These are phyloP conservation scores for Drosophila dives DNA, from an alignment of 2,888 invertebrate genomes.

Conservation along the genomic window DNA sequence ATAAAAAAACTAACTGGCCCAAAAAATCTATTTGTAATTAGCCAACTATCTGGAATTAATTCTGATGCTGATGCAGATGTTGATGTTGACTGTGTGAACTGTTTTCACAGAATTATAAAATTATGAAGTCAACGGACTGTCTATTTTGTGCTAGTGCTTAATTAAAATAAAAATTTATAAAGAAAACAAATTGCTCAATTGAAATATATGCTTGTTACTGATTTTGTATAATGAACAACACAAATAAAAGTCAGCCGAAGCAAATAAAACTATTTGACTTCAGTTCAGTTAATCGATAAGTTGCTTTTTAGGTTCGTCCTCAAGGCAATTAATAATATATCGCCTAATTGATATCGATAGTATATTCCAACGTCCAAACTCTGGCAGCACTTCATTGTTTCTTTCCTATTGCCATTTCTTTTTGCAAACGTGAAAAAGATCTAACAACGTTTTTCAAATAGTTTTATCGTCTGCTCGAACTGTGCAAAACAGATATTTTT, in stretches of 20 bases:
- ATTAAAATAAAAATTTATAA: constrained; percentile 56
- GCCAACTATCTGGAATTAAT: background rate
- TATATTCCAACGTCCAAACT: background rate
- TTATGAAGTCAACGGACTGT: constrained; percentile 10
- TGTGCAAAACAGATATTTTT: background rate
- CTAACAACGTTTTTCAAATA: background rate
- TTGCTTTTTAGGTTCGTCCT: background rate
- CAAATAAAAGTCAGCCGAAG: background rate
- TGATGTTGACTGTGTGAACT: background rate
- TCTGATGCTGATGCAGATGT: background rate
- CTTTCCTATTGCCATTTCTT: background rate
- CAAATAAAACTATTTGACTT: background rate
- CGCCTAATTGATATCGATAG: background rate
- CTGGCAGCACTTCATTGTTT: constrained; percentile 8
- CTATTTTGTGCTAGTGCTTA: constrained; percentile 49
- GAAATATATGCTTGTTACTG: background rate
- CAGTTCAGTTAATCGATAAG: background rate
- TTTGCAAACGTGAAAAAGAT: background rate
- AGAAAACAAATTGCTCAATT: background rate
- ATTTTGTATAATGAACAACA: background rate
- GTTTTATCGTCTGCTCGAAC: background rate
- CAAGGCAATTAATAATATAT: background rate
- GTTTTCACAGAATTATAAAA: background rate
- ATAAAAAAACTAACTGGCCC: background rate
- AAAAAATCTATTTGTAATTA: background rate